Percentiles rank a stretch among this genome's conserved stretches.
phyloP scores from a whole-genome alignment of 2,113 vertebrate genomes.

The Spea multiplicata region DNA sequence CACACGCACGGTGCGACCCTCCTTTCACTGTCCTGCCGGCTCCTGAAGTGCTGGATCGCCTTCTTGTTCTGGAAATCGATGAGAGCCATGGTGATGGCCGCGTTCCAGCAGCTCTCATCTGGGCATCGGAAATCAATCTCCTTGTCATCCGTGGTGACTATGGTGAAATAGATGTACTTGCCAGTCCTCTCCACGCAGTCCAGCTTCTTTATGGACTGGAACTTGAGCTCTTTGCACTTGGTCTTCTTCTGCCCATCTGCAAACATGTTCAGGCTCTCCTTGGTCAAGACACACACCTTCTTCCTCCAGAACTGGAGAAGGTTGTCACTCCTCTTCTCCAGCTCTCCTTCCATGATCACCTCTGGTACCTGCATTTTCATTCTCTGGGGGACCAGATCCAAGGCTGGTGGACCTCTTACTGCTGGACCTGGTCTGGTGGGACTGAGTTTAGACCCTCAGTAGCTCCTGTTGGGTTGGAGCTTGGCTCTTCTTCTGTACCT shows the following conservation, averaged over 20 bases:
- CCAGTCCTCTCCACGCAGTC: conserved; percentile 95
- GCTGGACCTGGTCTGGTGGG: not conserved
- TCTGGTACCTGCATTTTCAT: conserved; percentile 79
- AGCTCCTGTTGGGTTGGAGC: not conserved
- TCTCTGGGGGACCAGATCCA: not conserved
- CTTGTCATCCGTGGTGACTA: conserved; percentile 90
- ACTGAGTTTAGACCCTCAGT: not conserved
- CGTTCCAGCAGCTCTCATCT: conserved; percentile 89
- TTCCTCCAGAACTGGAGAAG: conserved; percentile 93
- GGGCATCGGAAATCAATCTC: conserved; percentile 96
- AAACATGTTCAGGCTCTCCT: conserved; percentile 86
- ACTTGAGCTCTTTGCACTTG: conserved; percentile 83
- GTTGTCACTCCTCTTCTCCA: conserved; percentile 94
- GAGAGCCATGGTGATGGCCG: conserved; percentile 92
- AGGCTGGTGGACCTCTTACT: not conserved
- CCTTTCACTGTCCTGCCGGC: conserved; percentile 74
- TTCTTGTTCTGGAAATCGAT: conserved; percentile 94
- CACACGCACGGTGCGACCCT: conserved; percentile 32
- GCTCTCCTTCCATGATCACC: conserved; percentile 86
- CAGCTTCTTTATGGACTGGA: conserved; percentile 87
- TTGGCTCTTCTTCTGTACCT: not conserved
- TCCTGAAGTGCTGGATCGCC: conserved; percentile 86
- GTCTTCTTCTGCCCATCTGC: conserved; percentile 75
- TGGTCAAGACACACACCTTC: conserved; percentile 89
- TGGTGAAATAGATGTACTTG: conserved; percentile 96